Evolutionary conservation across 2,888 invertebrate genomes (phyloP), one percentile per base, ranked within the genome.

Genomic region (Byasa hedistus): DNA sequence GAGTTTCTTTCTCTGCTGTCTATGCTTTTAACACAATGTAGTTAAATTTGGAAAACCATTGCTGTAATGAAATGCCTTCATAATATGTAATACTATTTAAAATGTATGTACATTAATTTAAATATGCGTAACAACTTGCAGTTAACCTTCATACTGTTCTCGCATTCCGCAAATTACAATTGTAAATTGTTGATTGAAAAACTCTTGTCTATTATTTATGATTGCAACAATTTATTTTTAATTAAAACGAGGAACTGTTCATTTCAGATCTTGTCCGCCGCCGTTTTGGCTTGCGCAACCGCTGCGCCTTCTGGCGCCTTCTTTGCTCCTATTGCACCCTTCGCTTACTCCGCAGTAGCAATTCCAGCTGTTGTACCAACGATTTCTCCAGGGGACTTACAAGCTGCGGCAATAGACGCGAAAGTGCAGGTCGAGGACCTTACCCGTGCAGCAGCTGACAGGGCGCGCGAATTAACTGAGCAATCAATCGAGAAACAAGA

Each of bases 371-470:
- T 75, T 21, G 27, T 79, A 3, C 84, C 86, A 1, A 81, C 87
- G 2, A 74, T 89, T 23, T 79, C 84, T 0, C 75, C 88, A 2
- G 91, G 87, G 7, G 91, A 91, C 73, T 69, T 89, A 8, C 86
- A 91, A 68, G 91, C 86, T 0, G 91, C 90, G 1, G 83, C 78
- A 51, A 91, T 90, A 27, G 79, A 91, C 63, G 87, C 89, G 5
- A 84, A 86, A 72, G 79, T 76, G 39, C 74, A 71, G 69, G 70
- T 64, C 17, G 73, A 67, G 36, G 89, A 91, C 64, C 74, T 78
- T 1, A 78, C 84, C 2, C 79, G 80, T 68, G 79, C 80, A 0
- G 74, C 80, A 0, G 79, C 70, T 1, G 89, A 90, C 72, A 78
- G 83, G 68, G 82, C 83, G 0, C 73, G 81, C 44, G 79, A 80